Evolutionary conservation across 2,113 vertebrate genomes (phyloP).

Genomic region (Stegastes partitus): DNA sequence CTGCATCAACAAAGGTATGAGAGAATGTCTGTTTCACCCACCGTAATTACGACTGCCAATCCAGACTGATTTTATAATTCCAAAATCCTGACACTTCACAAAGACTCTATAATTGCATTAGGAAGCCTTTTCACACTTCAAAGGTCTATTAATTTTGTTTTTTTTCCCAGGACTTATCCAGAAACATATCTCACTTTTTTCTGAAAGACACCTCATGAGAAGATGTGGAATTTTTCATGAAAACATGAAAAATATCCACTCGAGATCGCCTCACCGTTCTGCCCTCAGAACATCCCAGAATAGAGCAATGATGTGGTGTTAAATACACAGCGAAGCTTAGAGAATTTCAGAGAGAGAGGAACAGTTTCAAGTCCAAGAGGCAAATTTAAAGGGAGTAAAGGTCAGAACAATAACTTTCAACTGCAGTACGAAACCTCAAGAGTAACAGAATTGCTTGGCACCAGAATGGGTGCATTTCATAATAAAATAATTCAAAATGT

Average conservation of each 20-base stretch:
- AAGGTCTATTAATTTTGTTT: slow-evolving; percentile 84
- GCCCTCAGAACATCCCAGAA: slow-evolving; percentile 68
- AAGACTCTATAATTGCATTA: slow-evolving; percentile 88
- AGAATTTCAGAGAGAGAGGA: slow-evolving; percentile 67
- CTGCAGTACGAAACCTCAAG: slow-evolving; percentile 7
- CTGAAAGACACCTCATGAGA: slow-evolving; percentile 77
- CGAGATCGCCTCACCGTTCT: slow-evolving; percentile 56
- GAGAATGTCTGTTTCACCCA: slow-evolving; percentile 73
- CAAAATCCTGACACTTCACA: slow-evolving; percentile 88
- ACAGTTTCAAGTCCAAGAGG: slow-evolving; percentile 38
- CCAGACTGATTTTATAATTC: slow-evolving; percentile 82
- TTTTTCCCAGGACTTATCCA: slow-evolving; percentile 78
- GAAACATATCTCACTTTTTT: slow-evolving; percentile 74
- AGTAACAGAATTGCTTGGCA: slow-evolving; percentile 6
- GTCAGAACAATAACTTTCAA: slow-evolving; percentile 40
- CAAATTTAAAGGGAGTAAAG: slow-evolving; percentile 27
- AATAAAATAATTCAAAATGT: slow-evolving; percentile 8
- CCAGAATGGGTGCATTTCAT: background rate
- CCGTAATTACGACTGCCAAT: slow-evolving; percentile 82
- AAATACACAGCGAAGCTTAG: slow-evolving; percentile 74
- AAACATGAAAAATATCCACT: slow-evolving; percentile 88
- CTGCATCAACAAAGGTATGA: slow-evolving; percentile 76
- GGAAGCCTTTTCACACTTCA: slow-evolving; percentile 81
- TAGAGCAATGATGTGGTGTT: slow-evolving; percentile 71
- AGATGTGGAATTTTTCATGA: slow-evolving; percentile 95